phyloP scores from a whole-genome alignment of 30 jellyfish, hydroid and myxozoan genomes.

The Sanderia malayensis region DNA sequence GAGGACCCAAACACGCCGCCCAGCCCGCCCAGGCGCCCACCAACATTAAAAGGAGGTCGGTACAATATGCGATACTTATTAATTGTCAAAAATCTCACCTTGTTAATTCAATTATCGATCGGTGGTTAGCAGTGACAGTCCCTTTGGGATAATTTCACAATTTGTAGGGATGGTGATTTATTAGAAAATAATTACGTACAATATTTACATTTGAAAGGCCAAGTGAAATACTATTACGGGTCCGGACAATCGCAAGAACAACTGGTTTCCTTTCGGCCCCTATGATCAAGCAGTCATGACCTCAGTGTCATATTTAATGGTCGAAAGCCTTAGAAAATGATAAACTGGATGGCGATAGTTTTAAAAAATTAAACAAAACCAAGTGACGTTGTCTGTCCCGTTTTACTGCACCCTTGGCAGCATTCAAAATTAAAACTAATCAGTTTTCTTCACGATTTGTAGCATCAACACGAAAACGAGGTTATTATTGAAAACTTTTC shows the following conservation, averaged over 20 bases:
- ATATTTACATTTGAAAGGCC: background rate
- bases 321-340: background rate
- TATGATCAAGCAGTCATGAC: background rate
- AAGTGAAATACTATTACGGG: background rate
- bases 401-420: no score
- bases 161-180: background rate
- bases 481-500: no score
- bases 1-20: no score
- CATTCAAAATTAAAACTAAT: no score
- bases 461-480: no score
- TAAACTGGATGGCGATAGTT: background rate
- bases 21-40: no score
- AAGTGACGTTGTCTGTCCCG: no score
- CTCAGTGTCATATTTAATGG: background rate
- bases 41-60: constrained; percentile 37
- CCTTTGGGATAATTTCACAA: background rate
- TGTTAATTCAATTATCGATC: background rate
- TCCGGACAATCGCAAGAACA: background rate
- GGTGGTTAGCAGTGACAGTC: background rate
- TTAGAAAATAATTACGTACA: background rate
- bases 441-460: no score
- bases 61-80: background rate
- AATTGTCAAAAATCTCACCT: background rate
- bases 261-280: background rate
- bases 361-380: background rate